Base-by-base conservation (phyloP, 2,888 invertebrate genomes). In the Podotricha telesiphe region DNA sequence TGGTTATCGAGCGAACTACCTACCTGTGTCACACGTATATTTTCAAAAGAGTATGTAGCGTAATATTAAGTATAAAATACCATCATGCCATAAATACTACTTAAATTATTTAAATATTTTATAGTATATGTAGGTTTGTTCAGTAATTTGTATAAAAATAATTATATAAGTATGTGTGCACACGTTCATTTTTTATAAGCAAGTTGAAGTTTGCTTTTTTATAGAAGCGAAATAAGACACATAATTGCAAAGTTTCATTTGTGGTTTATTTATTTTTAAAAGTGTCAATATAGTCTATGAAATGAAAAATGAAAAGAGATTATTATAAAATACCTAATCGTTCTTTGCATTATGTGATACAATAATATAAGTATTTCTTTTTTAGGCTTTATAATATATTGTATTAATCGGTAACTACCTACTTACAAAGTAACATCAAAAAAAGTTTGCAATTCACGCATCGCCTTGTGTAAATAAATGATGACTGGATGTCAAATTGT, bases 401-500 rank as follows among this genome's bases (percentile, higher is more conserved):
- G 17, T 42, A 67, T 53, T 28, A 37, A 68, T 66, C 66, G 70
- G 73, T 71, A 73, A 73, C 73, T 73, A 73, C 71, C 71, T 71
- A 73, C 71, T 73, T 73, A 71, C 34, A 34, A 65, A 55, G 47
- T 67, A 67, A 62, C 48, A 13, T 51, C 56, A 50, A 50, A 55
- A 17, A 56, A 68, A 42, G 63, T 55, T 66, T 68, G 69, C 70
- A 69, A 71, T 69, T 72, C 72, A 72, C 74, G 72, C 74, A 72
- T 75, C 70, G 73, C 72, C 70, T 71, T 73, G 72, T 73, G 89
- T 90, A 90, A 81, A 87, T 88, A 88, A 79, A 68, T 69, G 65
- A 72, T 69, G 67, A 72, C 69, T 71, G 74, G 69, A 70, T 70
- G 70, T 70, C 67, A 72, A 69, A 69, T 69, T 73, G 74, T 73